Base-by-base conservation (phyloP, 2,113 vertebrate genomes). In the Synchiropus splendidus region DNA sequence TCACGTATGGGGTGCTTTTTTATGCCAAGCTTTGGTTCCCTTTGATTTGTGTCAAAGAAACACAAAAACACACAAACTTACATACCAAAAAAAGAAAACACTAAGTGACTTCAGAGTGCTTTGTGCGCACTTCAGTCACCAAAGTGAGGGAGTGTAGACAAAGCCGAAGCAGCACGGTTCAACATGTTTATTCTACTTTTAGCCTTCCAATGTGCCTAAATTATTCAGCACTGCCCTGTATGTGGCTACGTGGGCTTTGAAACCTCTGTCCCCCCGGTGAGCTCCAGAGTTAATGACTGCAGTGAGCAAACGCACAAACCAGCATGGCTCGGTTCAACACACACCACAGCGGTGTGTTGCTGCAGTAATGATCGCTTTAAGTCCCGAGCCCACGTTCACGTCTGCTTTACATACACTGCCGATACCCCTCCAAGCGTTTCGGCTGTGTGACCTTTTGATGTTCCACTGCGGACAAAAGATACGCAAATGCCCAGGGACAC, bases 351-450 rank as follows among this genome's bases (percentile, higher is more conserved):
- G 34, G 61, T 64, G 54, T 43, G 73, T 61, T 13, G n/a, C n/a
- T n/a, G n/a, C n/a, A n/a, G n/a, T n/a, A 75, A 74, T 75, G 79
- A 78, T 63, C 47, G 70, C 75, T 71, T 70, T 77, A 67, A 80
- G 79, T 67, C 64, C 71, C 72, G 70, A 81, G 72, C 71, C 77
- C 61, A 61, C 64, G 64, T n/a, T 67, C 62, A 63, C 54, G 65
- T 64, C 56, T 65, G 52, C 78, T 78, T 77, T 75, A 54, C 77
- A 82, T 80, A 77, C 72, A 74, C n/a, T 70, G 56, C 52, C 67
- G 70, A 63, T 61, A 41, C 43, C 70, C 71, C 73, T 64, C n/a
- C n/a, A 64, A 64, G 73, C 65, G 21, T 17, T 48, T 67, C 31
- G 34, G 63, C 69, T 58, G 58, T 13, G 53, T 77, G 79, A 77